A percentile compares a stretch with the other conserved stretches of the same genome.
Evolutionary conservation across 2,113 vertebrate species (phyloP).

Genomic region (Podarcis cretensis): DNA sequence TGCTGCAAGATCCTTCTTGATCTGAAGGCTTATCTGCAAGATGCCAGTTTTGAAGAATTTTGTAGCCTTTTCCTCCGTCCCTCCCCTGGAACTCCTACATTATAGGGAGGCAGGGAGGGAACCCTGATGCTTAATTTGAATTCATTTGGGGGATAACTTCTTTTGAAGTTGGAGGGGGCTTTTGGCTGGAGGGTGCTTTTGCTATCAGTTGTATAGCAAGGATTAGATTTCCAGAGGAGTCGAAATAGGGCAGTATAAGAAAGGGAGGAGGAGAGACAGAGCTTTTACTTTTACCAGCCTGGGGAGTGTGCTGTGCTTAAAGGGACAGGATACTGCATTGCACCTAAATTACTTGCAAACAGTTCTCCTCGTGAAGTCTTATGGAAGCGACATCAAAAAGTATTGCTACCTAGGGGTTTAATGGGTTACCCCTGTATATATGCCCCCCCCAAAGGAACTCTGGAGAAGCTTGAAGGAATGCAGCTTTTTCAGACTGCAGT

Average conservation of each 20-base stretch:
- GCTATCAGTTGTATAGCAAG: slow-evolving; percentile 26
- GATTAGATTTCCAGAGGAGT: slow-evolving; percentile 46
- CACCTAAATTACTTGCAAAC: slow-evolving; percentile 52
- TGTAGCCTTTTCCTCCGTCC: slow-evolving; percentile 38
- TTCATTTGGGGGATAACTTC: slow-evolving; percentile 49
- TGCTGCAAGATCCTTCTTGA: slow-evolving; percentile 43
- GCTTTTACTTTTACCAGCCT: slow-evolving; percentile 27
- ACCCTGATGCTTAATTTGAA: slow-evolving; percentile 39
- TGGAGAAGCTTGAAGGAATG: slow-evolving; percentile 36
- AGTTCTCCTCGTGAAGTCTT: slow-evolving; percentile 24
- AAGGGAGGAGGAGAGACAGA: not conserved
- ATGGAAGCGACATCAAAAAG: slow-evolving; percentile 22
- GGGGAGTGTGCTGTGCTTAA: slow-evolving; percentile 45
- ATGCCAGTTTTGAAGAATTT: slow-evolving; percentile 40
- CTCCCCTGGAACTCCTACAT: not conserved
- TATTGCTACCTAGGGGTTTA: slow-evolving; percentile 31
- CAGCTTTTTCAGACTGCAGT: slow-evolving; percentile 42
- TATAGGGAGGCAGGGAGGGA: not conserved
- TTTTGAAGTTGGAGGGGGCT: slow-evolving; percentile 46
- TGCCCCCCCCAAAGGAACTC: not conserved
- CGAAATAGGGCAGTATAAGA: slow-evolving; percentile 64
- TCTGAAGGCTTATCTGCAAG: slow-evolving; percentile 57
- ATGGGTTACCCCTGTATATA: not conserved
- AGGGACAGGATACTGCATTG: slow-evolving; percentile 71
- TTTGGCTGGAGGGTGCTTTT: not conserved